Evolutionary conservation across 1,140 invertebrate species (phyloP).

Genomic region (Drosophila truncata): DNA sequence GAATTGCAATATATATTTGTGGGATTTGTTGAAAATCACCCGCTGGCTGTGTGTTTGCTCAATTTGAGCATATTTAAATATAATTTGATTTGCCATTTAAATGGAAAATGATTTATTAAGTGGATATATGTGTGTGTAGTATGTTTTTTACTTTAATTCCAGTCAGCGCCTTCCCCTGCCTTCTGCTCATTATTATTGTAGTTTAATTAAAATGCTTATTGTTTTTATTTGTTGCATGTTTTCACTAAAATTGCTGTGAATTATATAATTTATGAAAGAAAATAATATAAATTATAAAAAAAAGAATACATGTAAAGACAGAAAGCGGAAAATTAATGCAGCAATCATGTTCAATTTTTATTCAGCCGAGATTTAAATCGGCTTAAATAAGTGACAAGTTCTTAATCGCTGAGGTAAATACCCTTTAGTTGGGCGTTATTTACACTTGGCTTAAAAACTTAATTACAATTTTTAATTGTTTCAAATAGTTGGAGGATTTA

Average conservation of each 20-base stretch:
- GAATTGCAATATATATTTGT: background rate
- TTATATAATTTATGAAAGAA: slow-evolving; percentile 29
- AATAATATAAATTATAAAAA: background rate
- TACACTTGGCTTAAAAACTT: background rate
- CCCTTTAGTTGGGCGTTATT: background rate
- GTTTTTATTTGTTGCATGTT: slow-evolving; percentile 58
- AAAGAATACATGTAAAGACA: slow-evolving; percentile 3
- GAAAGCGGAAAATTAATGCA: slow-evolving; percentile 27
- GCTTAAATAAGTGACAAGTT: slow-evolving; percentile 1
- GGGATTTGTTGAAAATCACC: slow-evolving; percentile 7
- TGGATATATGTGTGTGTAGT: slow-evolving; percentile 3
- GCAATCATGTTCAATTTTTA: slow-evolving; percentile 38
- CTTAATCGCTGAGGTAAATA: background rate
- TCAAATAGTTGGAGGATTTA: background rate
- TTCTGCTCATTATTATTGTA: slow-evolving; percentile 58
- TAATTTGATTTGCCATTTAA: slow-evolving; percentile 70
- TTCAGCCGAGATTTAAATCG: slow-evolving; percentile 34
- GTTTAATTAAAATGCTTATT: slow-evolving; percentile 80
- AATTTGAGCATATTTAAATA: slow-evolving; percentile 65
- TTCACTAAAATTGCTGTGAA: slow-evolving; percentile 44
- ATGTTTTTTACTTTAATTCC: slow-evolving; percentile 19
- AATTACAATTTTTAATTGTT: background rate
- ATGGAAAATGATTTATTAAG: slow-evolving; percentile 70
- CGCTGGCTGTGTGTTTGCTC: slow-evolving; percentile 42
- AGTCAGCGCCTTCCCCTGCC: background rate